phyloP scores from a whole-genome alignment of 1,140 invertebrate species.

The Macrosteles quadrilineatus region DNA sequence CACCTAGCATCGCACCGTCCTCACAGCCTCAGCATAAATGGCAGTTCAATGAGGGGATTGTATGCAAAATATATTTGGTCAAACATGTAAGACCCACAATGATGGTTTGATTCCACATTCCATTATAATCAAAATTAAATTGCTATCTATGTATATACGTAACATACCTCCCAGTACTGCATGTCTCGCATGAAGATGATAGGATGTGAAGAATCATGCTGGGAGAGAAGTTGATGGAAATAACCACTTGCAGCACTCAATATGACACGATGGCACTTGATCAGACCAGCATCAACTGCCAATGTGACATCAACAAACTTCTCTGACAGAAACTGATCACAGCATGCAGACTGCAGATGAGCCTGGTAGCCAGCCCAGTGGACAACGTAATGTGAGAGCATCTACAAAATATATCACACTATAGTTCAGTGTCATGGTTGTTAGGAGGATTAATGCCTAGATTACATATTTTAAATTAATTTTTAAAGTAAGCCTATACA shows the following conservation, averaged over 20 bases:
- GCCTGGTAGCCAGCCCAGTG: slow-evolving; percentile 88
- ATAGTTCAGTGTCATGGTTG: no score
- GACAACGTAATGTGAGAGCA: slow-evolving; percentile 57
- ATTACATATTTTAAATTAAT: no score
- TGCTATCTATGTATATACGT: no score
- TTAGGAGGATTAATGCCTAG: no score
- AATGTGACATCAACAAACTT: slow-evolving; percentile 88
- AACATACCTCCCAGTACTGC: slow-evolving; percentile 62
- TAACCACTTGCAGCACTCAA: slow-evolving; percentile 67
- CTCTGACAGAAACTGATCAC: slow-evolving; percentile 76
- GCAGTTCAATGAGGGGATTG: no score
- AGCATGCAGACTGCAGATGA: slow-evolving; percentile 77
- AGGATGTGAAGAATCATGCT: slow-evolving; percentile 84
- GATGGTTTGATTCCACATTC: no score
- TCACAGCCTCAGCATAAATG: no score
- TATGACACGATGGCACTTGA: slow-evolving; percentile 87
- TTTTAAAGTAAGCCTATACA: no score
- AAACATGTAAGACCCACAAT: no score
- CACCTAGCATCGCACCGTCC: no score
- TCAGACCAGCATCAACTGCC: slow-evolving; percentile 81
- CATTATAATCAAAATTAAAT: no score
- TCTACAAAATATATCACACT: slow-evolving; percentile 1
- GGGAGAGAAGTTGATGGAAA: slow-evolving; percentile 73
- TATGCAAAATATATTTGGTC: no score
- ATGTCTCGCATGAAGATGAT: slow-evolving; percentile 82